Base-by-base conservation (phyloP, 2,113 vertebrate genomes). In the Myodes glareolus region DNA sequence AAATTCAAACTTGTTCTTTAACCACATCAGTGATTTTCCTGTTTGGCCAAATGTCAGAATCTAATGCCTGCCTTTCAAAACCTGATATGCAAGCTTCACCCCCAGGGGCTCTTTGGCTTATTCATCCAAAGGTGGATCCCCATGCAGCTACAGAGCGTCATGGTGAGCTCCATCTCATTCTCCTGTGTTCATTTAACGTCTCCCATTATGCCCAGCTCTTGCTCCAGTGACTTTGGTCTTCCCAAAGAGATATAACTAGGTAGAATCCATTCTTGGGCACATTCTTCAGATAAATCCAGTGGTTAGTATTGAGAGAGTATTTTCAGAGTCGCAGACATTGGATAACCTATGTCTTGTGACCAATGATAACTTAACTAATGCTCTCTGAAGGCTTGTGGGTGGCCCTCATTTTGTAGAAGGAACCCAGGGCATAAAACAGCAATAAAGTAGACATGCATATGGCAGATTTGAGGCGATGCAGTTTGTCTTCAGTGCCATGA, bases 1-100 rank as follows among this genome's bases (percentile, higher is more conserved):
- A 81, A 90, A 91, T 80, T 93, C 76, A 90, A 88, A 39, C 50
- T 92, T 42, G 45, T 90, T 93, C 72, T 47, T 87, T 95, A 45
- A 88, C 42, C 61, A 88, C 29, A 50, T 68, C 47, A 25, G n/a
- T 93, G 78, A 50, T 88, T 90, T 90, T 89, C n/a, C 23, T 39
- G 42, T 73, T 94, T 73, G 77, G 19, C 27, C 82, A 19, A 96
- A 55, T 39, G 88, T 84, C 50, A 84, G 68, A 39, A 76, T 84
- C 36, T 85, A 42, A 58, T 50, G 42, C 23, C 27, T 91, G 21
- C 94, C 65, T 42, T 77, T 68, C 33, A 84, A 63, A 63, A 88
- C 75, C 21, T 75, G n/a, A 36, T 47, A 4, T n/a, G 47, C 29
- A 45, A 88, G 47, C 42, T 80, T 93, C 55, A 67, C 42, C 13